Evolutionary conservation across 1,140 invertebrate genomes (phyloP).

Genomic region (Drosophila serrata): DNA sequence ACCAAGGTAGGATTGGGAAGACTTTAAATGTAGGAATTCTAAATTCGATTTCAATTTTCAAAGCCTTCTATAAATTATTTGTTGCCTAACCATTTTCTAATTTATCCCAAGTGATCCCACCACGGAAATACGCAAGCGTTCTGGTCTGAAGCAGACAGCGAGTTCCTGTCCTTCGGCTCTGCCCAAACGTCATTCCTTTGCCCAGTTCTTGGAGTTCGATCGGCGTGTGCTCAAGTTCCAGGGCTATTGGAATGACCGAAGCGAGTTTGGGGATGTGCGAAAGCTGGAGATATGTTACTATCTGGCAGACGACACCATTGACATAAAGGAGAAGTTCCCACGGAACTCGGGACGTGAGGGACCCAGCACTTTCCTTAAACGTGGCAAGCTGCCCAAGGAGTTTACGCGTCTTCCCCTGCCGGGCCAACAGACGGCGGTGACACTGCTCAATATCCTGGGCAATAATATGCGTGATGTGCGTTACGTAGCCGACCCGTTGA

Average conservation of each 20-base stretch:
- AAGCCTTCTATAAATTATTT: neutral
- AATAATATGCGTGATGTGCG: constrained; percentile 87
- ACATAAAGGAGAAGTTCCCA: constrained; percentile 92
- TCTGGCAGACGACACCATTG: constrained; percentile 95
- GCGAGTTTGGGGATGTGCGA: constrained; percentile 90
- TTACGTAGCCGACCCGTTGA: constrained; percentile 88
- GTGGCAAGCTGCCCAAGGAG: constrained; percentile 92
- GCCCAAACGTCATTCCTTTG: constrained; percentile 86
- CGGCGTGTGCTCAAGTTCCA: constrained; percentile 93
- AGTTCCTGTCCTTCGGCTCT: constrained; percentile 25
- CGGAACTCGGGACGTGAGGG: constrained; percentile 90
- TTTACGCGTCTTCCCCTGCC: constrained; percentile 86
- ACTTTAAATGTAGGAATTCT: neutral
- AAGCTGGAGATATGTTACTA: constrained; percentile 93
- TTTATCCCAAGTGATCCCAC: constrained; percentile 86
- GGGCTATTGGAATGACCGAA: constrained; percentile 95
- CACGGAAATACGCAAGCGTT: constrained; percentile 84
- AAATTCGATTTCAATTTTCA: neutral
- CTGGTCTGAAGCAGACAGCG: constrained; percentile 63
- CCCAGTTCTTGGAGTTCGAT: constrained; percentile 92
- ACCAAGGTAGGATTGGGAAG: constrained; percentile 53
- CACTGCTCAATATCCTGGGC: constrained; percentile 91
- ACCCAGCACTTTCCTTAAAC: constrained; percentile 90
- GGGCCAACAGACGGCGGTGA: constrained; percentile 87
- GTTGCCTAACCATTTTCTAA: neutral